Evolutionary conservation across 2,113 vertebrate genomes (phyloP).

Genomic region (Atlantisia rogersi): DNA sequence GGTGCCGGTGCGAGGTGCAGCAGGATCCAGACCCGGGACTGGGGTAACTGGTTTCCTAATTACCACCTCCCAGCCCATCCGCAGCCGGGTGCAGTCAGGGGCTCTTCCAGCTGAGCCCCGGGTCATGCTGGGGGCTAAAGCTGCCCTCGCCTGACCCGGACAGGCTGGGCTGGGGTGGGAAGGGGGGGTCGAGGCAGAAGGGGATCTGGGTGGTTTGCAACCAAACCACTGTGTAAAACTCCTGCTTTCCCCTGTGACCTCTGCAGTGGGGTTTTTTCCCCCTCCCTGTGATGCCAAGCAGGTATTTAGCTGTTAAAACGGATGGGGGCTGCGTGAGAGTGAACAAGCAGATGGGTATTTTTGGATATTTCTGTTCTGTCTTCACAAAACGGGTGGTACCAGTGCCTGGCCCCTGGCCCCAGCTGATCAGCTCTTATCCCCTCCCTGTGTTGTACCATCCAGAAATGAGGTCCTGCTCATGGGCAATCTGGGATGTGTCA

Average conservation of each 20-base stretch:
- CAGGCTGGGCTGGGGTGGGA: neutral
- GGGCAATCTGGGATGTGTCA: neutral
- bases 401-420: neutral
- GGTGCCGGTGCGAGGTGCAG: neutral
- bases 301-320: neutral
- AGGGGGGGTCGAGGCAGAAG: neutral
- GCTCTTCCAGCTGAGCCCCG: neutral
- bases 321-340: neutral
- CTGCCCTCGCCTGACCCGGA: neutral
- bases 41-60: conserved; percentile 36
- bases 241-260: neutral
- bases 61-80: neutral
- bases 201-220: neutral
- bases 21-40: neutral
- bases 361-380: neutral
- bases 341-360: neutral
- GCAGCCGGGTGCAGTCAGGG: neutral
- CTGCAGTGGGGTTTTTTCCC: neutral
- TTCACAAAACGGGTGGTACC: neutral
- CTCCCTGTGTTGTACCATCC: fast-evolving
- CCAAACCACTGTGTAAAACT: neutral
- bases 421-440: neutral
- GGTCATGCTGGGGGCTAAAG: neutral
- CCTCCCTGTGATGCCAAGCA: neutral
- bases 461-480: neutral